Conservation (phyloP, 2,797 vertebrate species). For the Crocodylus rhombifer region DNA sequence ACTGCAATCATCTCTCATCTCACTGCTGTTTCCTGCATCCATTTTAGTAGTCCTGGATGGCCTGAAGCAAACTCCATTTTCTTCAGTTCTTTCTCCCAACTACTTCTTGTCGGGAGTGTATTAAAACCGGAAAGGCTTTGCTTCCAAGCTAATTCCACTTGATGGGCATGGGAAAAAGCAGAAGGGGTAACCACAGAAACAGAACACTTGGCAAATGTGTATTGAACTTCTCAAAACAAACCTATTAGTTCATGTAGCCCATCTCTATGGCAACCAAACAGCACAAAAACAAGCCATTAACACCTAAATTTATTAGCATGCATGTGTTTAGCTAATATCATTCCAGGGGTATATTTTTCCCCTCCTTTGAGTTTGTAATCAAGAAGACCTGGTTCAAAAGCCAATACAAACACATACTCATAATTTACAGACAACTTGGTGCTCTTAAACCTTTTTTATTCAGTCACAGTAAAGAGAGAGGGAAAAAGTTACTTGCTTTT, state of each 20-base stretch:
- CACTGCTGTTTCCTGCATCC: not conserved
- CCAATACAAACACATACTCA: not conserved
- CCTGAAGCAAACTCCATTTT: not conserved
- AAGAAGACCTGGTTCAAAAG: slow-evolving; percentile 44
- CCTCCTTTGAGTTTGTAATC: not conserved
- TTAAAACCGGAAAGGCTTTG: fast-evolving
- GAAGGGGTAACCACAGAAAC: slow-evolving; percentile 18
- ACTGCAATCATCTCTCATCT: not conserved
- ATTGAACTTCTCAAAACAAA: slow-evolving; percentile 69
- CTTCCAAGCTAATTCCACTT: not conserved
- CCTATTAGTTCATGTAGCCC: slow-evolving; percentile 46
- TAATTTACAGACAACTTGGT: not conserved
- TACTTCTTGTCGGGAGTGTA: not conserved
- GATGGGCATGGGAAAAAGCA: not conserved
- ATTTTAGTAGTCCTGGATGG: not conserved
- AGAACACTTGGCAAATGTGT: slow-evolving; percentile 37
- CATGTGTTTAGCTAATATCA: slow-evolving; percentile 15
- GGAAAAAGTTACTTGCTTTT: not conserved
- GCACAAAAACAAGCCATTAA: slow-evolving; percentile 62
- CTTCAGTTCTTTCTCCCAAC: not conserved
- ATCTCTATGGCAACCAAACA: slow-evolving; percentile 76
- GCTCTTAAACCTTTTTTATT: not conserved
- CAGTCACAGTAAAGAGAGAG: not conserved
- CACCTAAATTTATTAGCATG: slow-evolving; percentile 50
- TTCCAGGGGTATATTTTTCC: slow-evolving; percentile 36